phyloP scores from a whole-genome alignment of 2,797 vertebrate genomes.

The Cyclura pinguis region DNA sequence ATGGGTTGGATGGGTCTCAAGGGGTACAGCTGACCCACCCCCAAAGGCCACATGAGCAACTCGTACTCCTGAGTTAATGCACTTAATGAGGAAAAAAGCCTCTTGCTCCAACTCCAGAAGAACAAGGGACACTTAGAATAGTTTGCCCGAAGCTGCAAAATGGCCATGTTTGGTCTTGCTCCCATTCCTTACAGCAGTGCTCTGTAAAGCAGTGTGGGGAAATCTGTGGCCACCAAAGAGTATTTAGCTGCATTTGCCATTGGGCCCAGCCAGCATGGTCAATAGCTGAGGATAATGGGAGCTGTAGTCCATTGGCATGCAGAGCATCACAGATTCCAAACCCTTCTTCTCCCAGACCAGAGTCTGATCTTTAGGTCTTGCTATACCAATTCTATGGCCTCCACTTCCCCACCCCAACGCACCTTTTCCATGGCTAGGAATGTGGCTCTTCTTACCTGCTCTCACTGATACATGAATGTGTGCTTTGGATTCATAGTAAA shows the following conservation, averaged over 20 bases:
- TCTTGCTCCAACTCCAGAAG: background rate
- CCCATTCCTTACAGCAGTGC: background rate
- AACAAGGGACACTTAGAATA: background rate
- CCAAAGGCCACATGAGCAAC: too few relatives aligned
- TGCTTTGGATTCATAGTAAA: conserved; percentile 96
- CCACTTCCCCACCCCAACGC: accelerated
- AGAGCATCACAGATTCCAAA: background rate
- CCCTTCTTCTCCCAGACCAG: background rate
- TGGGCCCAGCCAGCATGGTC: too few relatives aligned
- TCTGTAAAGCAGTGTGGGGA: background rate
- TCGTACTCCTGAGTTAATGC: background rate
- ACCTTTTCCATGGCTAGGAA: background rate
- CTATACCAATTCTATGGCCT: too few relatives aligned
- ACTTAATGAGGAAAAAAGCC: background rate
- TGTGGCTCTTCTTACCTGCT: conserved; percentile 85
- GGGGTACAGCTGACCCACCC: too few relatives aligned
- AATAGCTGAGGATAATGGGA: background rate
- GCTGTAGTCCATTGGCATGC: background rate
- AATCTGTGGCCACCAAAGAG: background rate
- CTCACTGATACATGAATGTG: conserved; percentile 97
- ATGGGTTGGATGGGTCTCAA: too few relatives aligned
- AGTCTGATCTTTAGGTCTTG: background rate
- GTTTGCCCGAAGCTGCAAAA: background rate
- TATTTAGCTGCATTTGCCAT: too few relatives aligned
- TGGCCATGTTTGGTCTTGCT: background rate